phyloP scores from a whole-genome alignment of 2,113 vertebrate species.

The Rutilus rutilus region DNA sequence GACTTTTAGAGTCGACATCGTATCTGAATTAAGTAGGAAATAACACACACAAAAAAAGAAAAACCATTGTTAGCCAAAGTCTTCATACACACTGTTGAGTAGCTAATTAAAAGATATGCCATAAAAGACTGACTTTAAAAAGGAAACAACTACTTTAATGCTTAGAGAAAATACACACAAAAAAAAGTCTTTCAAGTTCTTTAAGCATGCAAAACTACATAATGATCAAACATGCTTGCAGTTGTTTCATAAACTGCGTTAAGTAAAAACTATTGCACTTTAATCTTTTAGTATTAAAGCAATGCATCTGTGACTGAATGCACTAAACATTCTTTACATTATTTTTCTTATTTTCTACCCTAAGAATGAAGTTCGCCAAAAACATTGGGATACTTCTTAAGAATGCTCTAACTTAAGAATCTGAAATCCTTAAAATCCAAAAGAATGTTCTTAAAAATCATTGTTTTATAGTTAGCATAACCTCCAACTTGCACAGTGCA shows the following conservation, averaged over 20 bases:
- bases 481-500: background rate
- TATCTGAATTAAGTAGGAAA: slow-evolving; percentile 77
- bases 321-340: background rate
- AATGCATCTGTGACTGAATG: background rate
- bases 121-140: slow-evolving; percentile 3
- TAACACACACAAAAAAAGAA: slow-evolving; percentile 19
- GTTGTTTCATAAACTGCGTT: background rate
- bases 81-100: background rate
- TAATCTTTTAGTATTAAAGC: background rate
- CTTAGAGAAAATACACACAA: background rate
- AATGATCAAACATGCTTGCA: background rate
- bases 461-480: background rate
- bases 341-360: background rate
- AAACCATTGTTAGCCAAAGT: background rate
- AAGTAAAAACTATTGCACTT: background rate
- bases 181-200: background rate
- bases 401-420: background rate
- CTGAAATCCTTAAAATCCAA: background rate
- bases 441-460: background rate
- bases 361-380: background rate
- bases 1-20: slow-evolving; percentile 95
- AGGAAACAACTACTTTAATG: background rate
- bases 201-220: background rate
- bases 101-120: slow-evolving; percentile 17
- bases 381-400: background rate